Evolutionary conservation across 2,113 vertebrate genomes (phyloP).

Genomic region (Rhipidura dahli): DNA sequence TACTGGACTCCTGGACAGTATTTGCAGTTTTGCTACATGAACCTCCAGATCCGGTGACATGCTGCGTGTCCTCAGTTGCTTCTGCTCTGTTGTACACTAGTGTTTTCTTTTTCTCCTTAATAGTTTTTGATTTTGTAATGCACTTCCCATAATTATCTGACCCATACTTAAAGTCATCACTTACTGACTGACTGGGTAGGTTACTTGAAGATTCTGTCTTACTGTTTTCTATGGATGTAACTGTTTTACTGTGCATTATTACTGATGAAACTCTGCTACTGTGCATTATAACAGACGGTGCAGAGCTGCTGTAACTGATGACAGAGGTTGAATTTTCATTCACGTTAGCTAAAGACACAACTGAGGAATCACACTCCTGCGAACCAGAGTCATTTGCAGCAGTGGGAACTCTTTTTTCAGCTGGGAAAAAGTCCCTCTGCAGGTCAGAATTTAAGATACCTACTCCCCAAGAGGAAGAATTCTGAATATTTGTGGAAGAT

Average conservation of each 20-base stretch:
- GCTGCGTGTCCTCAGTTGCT: slow-evolving; percentile 74
- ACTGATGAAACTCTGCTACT: slow-evolving; percentile 78
- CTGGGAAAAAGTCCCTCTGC: slow-evolving; percentile 46
- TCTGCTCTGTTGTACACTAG: slow-evolving; percentile 72
- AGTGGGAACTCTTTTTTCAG: slow-evolving; percentile 46
- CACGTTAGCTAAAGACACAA: slow-evolving; percentile 19
- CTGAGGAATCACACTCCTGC: neutral
- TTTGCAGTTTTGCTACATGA: slow-evolving; percentile 61
- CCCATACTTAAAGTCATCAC: slow-evolving; percentile 33
- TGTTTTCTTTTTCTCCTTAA: slow-evolving; percentile 82
- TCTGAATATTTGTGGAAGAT: slow-evolving; percentile 38
- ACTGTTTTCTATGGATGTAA: slow-evolving; percentile 44
- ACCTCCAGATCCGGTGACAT: slow-evolving; percentile 60
- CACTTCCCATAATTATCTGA: slow-evolving; percentile 45
- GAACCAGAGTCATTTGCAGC: neutral
- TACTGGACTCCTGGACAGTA: slow-evolving; percentile 63
- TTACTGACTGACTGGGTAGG: neutral
- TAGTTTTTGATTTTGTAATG: slow-evolving; percentile 53
- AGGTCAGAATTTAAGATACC: slow-evolving; percentile 55
- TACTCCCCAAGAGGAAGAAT: slow-evolving; percentile 53
- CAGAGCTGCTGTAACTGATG: slow-evolving; percentile 76
- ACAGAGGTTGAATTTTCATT: slow-evolving; percentile 74
- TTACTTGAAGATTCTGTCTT: slow-evolving; percentile 1
- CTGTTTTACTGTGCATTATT: slow-evolving; percentile 73
- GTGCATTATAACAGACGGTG: slow-evolving; percentile 80